Evolutionary conservation across 2,797 vertebrate species (phyloP).

Genomic region (Enteromius paludinosus): DNA sequence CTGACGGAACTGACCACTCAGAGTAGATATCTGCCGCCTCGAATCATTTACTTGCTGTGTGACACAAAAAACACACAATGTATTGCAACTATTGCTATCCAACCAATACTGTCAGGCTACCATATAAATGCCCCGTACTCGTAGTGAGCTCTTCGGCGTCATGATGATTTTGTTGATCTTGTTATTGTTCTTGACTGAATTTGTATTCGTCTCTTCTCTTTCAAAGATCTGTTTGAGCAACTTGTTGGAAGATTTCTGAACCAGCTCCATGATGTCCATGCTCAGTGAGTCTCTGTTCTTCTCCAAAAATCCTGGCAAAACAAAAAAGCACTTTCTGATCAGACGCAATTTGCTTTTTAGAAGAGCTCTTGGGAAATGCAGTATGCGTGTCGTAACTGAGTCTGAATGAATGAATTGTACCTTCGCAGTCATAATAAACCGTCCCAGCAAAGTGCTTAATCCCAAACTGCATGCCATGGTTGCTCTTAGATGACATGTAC

Average conservation of each 20-base stretch:
- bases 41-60: constrained; percentile 73
- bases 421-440: constrained; percentile 87
- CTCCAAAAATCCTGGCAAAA: constrained; percentile 87
- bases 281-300: constrained; percentile 92
- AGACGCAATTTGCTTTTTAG: neutral
- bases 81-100: neutral
- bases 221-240: constrained; percentile 87
- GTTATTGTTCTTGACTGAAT: constrained; percentile 48
- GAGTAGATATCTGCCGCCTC: constrained; percentile 81
- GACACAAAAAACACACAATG: neutral
- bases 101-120: neutral
- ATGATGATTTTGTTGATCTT: constrained; percentile 68
- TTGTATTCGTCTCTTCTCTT: constrained; percentile 61
- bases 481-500: constrained; percentile 82
- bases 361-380: neutral
- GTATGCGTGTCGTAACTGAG: neutral
- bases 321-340: neutral
- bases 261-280: constrained; percentile 81
- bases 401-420: constrained; percentile 66
- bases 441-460: constrained; percentile 88
- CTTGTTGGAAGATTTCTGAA: constrained; percentile 85
- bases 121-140: constrained; percentile 63
- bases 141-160: constrained; percentile 69
- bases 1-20: constrained; percentile 91
- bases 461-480: constrained; percentile 84